These are phyloP conservation scores for Dexiosoma caninum DNA, from an alignment of 2,888 invertebrate species.

Conservation along the genomic window DNA sequence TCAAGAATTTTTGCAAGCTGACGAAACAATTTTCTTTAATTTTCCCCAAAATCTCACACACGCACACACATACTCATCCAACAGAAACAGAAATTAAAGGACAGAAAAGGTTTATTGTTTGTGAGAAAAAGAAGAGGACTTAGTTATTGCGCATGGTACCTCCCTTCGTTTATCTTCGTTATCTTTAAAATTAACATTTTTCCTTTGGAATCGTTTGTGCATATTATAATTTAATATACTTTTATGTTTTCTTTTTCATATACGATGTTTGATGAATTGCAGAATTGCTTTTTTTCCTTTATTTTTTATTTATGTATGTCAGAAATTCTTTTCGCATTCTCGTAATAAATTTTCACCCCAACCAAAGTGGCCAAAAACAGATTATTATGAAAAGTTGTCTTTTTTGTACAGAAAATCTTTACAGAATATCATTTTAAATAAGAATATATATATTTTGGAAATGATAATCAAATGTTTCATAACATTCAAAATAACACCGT, in stretches of 20 bases:
- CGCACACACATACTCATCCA: no score
- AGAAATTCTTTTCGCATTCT: no score
- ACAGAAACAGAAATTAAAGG: background rate
- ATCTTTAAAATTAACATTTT: slow-evolving; percentile 9
- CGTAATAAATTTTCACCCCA: no score
- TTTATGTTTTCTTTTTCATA: slow-evolving; percentile 1
- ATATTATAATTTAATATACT: slow-evolving; percentile 44
- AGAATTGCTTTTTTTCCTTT: slow-evolving; percentile 63
- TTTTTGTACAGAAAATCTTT: no score
- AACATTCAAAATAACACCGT: no score
- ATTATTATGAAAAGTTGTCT: no score
- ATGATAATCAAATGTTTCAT: no score
- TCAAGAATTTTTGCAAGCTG: slow-evolving; percentile 51
- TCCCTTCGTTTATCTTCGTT: background rate
- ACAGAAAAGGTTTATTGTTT: background rate
- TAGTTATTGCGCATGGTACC: background rate
- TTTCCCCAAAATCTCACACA: slow-evolving; percentile 6
- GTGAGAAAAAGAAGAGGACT: background rate
- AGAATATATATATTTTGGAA: no score
- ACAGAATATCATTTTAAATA: no score
- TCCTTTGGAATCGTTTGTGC: slow-evolving; percentile 14
- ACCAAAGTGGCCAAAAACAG: no score
- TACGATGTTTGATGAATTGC: slow-evolving; percentile 62
- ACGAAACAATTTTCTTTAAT: slow-evolving; percentile 26
- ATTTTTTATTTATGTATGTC: no score